Base-by-base conservation (phyloP, 2,797 vertebrate genomes). In the Pteropus rufus region DNA sequence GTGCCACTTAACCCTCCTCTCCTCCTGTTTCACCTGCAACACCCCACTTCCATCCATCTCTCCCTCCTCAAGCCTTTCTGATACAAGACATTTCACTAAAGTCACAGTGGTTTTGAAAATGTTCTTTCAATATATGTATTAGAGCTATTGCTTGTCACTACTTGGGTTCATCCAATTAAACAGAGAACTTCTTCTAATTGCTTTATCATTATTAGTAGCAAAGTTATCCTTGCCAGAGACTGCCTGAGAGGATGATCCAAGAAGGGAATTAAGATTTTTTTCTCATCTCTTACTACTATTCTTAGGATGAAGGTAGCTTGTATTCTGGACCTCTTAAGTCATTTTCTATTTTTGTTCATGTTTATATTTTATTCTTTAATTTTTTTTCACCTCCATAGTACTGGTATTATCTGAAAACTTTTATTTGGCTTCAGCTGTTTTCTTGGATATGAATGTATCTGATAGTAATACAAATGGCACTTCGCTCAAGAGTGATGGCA, bases 331-430 rank as follows among this genome's bases (percentile, higher is more conserved):
- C 29, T 73, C 21, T 23, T 21, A n/a, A 52, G 44, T 24, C 26
- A 76, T 62, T 91, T 52, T 56, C 15, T 72, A 36, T 41, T 93
- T 16, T 72, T 77, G 34, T 62, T 92, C 29, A 49, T 93, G 16
- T 10, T 84, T 89, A 26, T 62, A 82, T 64, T 87, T 95, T 60
- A 77, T 81, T 93, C 89, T 81, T 26, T 72, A 23, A 21, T 62
- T 24, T 46, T 77, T 90, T 93, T 93, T 49, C 19, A 81, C 31
- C 12, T 73, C n/a, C 34, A n/a, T 54, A 9, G 69, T 12, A 21
- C 62, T 92, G 31, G 29, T 93, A 49, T 58, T 88, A 81, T 89
- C 94, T 94, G 21, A 89, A 94, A 94, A 77, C 14, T 41, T 85
- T 89, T 75, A 12, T 73, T 92, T 89, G n/a, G 46, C 36, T 76